Conservation (phyloP, 2,113 vertebrate species). For the Alethe castanea region DNA sequence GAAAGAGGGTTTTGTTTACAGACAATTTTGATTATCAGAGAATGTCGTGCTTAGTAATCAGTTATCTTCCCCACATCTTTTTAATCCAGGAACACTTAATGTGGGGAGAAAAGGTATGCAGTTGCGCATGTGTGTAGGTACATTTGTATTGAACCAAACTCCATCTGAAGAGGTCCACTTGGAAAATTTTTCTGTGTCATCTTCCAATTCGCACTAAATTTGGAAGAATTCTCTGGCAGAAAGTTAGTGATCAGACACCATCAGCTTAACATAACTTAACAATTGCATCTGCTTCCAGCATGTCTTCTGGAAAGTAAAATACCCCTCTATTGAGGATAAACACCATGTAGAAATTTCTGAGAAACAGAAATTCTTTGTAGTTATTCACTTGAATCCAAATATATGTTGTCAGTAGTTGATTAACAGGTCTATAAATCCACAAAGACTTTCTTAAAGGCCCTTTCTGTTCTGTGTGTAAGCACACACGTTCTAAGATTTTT, state of each 20-base stretch:
- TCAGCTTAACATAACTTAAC: not conserved
- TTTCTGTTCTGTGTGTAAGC: not conserved
- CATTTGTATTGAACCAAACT: not conserved
- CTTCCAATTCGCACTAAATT: not conserved
- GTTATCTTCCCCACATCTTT: not conserved
- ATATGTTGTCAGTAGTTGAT: not conserved
- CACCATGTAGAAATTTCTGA: not conserved
- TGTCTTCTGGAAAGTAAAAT: not conserved
- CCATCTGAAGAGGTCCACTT: not conserved
- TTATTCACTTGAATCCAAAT: not conserved
- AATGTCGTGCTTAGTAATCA: slow-evolving; percentile 5
- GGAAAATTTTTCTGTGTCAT: not conserved
- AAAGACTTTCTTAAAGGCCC: not conserved
- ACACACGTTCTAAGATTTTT: not conserved
- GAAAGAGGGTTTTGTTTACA: slow-evolving; percentile 55
- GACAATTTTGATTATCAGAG: slow-evolving; percentile 50
- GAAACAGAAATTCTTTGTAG: not conserved
- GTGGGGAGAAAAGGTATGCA: not conserved
- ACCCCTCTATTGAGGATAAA: not conserved
- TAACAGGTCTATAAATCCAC: not conserved
- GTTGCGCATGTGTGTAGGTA: not conserved
- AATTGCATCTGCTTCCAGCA: not conserved
- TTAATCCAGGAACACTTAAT: not conserved
- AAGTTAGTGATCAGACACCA: not conserved
- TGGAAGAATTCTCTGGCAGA: not conserved